Percentiles rank a stretch among this genome's conserved stretches.
Conservation (phyloP, 2,113 vertebrate species). For the Tympanuchus pallidicinctus region DNA sequence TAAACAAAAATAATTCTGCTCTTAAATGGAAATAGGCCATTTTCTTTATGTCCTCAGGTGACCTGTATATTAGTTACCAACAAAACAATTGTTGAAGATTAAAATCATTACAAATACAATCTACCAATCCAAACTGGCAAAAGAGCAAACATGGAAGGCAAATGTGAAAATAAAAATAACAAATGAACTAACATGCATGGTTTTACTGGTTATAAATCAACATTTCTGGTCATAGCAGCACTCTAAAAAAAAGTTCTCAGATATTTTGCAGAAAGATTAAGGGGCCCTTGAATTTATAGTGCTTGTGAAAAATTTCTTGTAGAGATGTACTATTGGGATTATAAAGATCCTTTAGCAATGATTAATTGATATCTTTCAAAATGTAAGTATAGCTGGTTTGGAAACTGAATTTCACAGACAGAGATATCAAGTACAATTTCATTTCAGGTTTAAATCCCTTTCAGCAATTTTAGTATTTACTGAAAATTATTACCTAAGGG, state of each 20-base stretch:
- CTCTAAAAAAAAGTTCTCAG: neutral
- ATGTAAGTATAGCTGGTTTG: neutral
- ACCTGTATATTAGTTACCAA: neutral
- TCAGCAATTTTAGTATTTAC: neutral
- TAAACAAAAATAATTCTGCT: neutral
- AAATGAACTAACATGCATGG: neutral
- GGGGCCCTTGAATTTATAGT: neutral
- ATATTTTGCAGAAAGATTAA: neutral
- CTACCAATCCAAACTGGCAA: neutral
- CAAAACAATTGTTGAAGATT: neutral
- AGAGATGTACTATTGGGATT: neutral
- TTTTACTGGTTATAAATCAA: neutral
- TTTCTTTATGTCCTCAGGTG: neutral
- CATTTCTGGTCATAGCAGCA: neutral
- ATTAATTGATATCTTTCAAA: slow-evolving; percentile 12
- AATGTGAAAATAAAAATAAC: neutral
- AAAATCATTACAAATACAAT: neutral
- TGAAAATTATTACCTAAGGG: neutral
- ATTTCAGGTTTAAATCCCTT: neutral
- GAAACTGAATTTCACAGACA: neutral
- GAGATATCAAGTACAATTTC: neutral
- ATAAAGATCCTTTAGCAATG: neutral
- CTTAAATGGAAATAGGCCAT: neutral
- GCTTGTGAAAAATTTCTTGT: neutral
- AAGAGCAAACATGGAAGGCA: neutral